Evolutionary conservation across 2,888 invertebrate genomes (phyloP).

Genomic region (Priocnemis perturbator): DNA sequence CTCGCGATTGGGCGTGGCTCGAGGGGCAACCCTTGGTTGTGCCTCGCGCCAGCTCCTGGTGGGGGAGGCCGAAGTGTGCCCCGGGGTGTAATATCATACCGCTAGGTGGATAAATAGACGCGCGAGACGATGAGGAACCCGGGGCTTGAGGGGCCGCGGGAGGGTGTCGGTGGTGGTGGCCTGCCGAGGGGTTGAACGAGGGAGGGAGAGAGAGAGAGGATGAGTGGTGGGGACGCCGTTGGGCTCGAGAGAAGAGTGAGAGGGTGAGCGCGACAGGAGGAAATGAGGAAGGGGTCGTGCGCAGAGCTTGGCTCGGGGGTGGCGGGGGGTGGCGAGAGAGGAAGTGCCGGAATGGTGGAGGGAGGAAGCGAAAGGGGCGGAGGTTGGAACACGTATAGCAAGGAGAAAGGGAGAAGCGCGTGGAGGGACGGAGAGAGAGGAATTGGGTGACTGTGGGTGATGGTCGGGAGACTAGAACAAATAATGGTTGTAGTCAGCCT

Average conservation of each 20-base stretch:
- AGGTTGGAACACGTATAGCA: not conserved
- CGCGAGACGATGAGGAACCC: conserved; percentile 45
- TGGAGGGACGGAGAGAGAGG: conserved; percentile 24
- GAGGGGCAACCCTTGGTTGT: conserved; percentile 23
- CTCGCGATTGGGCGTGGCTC: conserved; percentile 70
- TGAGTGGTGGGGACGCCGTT: conserved; percentile 22
- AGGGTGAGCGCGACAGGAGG: conserved; percentile 33
- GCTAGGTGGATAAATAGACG: conserved; percentile 74
- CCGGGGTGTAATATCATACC: conserved; percentile 74
- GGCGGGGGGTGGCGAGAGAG: conserved; percentile 22
- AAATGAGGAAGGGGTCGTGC: conserved; percentile 48
- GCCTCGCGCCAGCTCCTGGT: conserved; percentile 28
- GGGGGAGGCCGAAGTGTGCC: conserved; percentile 65
- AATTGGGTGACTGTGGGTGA: conserved; percentile 60
- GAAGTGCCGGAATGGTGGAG: conserved; percentile 17
- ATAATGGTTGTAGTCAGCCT: conserved; percentile 70
- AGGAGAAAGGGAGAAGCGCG: conserved; percentile 16
- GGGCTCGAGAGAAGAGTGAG: conserved; percentile 25
- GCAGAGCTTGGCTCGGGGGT: conserved; percentile 45
- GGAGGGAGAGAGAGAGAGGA: conserved; percentile 17
- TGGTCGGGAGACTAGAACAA: conserved; percentile 60
- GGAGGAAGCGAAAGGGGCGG: conserved; percentile 28
- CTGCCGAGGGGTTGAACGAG: conserved; percentile 2
- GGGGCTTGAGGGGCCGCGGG: not conserved
- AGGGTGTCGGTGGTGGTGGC: conserved; percentile 11